Percentiles rank a stretch among this genome's conserved stretches.
Conservation (phyloP, 2,113 vertebrate species). For the Hyperoodon ampullatus region DNA sequence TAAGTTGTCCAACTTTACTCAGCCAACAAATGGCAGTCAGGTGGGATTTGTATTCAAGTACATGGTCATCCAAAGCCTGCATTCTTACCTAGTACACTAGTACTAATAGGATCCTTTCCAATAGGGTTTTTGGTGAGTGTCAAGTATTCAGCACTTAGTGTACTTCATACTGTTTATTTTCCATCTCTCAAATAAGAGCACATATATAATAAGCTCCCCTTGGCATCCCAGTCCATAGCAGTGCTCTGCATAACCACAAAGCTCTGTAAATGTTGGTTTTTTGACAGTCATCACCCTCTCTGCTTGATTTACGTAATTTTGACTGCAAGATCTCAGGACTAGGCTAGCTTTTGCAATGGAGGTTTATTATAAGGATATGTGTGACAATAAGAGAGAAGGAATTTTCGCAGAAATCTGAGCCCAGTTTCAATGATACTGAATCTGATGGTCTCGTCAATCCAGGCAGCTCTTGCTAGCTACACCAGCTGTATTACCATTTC, state of each 20-base stretch:
- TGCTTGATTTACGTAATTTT: background rate
- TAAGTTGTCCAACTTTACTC: background rate
- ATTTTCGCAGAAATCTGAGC: background rate
- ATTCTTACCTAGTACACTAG: background rate
- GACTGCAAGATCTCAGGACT: background rate
- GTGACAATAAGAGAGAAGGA: background rate
- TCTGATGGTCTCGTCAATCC: background rate
- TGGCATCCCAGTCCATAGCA: background rate
- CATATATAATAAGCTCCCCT: background rate
- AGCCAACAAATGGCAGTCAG: background rate
- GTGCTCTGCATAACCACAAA: background rate
- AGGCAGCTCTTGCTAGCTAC: background rate
- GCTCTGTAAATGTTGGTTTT: background rate
- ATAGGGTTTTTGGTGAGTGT: background rate
- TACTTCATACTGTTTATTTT: background rate
- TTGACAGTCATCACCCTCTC: background rate
- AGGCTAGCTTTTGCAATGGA: background rate
- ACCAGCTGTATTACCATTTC: background rate
- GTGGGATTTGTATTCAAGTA: background rate
- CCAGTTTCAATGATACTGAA: background rate
- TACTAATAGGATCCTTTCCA: background rate
- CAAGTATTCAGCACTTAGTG: background rate
- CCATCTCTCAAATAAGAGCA: background rate
- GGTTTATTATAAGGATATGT: background rate
- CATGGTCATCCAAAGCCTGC: background rate